phyloP scores from a whole-genome alignment of 2,888 invertebrate genomes.

The Noctuana brunneofusca region DNA sequence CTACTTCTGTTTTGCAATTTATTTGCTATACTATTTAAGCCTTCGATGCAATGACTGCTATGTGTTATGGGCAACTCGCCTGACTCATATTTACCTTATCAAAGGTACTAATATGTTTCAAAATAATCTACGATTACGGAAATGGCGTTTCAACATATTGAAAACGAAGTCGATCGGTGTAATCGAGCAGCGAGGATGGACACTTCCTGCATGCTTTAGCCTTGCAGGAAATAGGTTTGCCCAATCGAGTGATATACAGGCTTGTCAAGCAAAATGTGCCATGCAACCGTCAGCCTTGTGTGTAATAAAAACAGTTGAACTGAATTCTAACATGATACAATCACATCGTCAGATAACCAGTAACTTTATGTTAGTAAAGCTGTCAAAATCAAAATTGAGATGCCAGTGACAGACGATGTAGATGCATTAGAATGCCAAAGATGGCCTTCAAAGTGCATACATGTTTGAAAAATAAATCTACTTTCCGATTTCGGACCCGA shows the following conservation, averaged over 20 bases:
- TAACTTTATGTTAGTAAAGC: too few relatives aligned
- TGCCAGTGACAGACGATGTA: too few relatives aligned
- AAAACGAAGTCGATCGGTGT: not conserved
- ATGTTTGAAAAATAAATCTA: constrained; percentile 5
- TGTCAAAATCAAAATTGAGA: too few relatives aligned
- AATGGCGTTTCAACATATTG: constrained; percentile 7
- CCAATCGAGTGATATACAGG: constrained; percentile 9
- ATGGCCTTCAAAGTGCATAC: not conserved
- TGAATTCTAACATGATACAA: too few relatives aligned
- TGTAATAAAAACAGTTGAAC: not conserved
- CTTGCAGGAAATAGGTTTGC: constrained; percentile 26
- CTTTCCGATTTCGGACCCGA: constrained; percentile 22
- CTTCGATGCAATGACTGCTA: constrained; percentile 1
- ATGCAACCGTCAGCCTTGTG: not conserved
- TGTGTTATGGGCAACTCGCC: not conserved
- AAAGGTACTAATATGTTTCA: constrained; percentile 8
- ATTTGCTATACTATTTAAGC: not conserved
- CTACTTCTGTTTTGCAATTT: constrained; percentile 9
- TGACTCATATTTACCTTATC: not conserved
- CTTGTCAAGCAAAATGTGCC: constrained; percentile 5
- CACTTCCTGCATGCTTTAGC: constrained; percentile 22
- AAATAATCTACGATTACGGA: constrained; percentile 12
- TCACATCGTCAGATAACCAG: too few relatives aligned
- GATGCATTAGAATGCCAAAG: too few relatives aligned
- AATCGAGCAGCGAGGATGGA: constrained; percentile 23